phyloP scores from a whole-genome alignment of 2,888 invertebrate genomes.

The Liposcelis brunnea region DNA sequence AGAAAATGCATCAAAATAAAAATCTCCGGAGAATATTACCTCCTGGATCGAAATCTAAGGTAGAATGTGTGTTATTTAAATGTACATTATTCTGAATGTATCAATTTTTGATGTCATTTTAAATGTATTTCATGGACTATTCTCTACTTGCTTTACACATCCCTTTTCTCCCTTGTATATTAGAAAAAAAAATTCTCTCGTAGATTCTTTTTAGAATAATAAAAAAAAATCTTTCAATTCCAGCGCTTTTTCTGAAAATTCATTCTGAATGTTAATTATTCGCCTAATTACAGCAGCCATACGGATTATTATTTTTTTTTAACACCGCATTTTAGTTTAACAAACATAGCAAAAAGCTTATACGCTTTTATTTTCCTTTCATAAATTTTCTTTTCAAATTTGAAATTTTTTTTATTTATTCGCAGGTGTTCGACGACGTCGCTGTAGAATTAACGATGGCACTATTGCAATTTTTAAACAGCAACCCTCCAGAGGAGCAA shows the following conservation, averaged over 20 bases:
- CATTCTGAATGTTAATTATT: too few relatives aligned
- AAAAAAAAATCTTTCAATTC: background rate
- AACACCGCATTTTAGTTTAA: too few relatives aligned
- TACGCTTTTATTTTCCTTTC: too few relatives aligned
- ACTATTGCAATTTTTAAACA: constrained; percentile 70
- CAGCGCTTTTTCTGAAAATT: too few relatives aligned
- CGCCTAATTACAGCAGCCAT: too few relatives aligned
- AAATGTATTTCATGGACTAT: background rate
- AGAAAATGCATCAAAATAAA: constrained; percentile 49
- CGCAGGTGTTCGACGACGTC: constrained; percentile 82
- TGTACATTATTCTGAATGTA: background rate
- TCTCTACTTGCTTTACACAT: background rate
- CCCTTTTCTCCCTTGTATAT: too few relatives aligned
- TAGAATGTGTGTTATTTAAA: constrained; percentile 23
- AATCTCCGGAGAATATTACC: constrained; percentile 43
- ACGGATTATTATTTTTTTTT: too few relatives aligned
- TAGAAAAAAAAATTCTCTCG: too few relatives aligned
- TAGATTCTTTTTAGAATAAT: background rate
- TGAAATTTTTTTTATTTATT: constrained; percentile 10
- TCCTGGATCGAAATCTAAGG: constrained; percentile 44
- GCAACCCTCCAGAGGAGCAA: constrained; percentile 61
- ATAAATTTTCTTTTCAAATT: too few relatives aligned
- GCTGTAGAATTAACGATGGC: constrained; percentile 86
- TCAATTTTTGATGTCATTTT: background rate
- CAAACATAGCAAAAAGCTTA: too few relatives aligned